Percentiles rank a stretch among this genome's conserved stretches.
Conservation (phyloP, 2,888 invertebrate species). For the Heteropelma amictum region DNA sequence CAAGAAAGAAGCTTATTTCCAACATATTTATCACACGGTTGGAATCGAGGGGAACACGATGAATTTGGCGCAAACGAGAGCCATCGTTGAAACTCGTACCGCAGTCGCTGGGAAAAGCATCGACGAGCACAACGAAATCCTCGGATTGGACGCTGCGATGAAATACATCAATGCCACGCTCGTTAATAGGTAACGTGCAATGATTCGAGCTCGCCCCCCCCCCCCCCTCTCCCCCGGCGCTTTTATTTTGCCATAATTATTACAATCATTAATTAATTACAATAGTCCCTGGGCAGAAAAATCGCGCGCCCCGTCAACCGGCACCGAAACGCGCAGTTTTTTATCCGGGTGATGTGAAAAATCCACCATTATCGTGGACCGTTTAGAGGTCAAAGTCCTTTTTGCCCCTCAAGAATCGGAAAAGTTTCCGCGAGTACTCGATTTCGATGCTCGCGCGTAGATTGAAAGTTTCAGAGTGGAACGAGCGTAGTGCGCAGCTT, state of each 20-base stretch:
- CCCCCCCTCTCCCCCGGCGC: too few relatives aligned
- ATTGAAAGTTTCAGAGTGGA: slow-evolving; percentile 65
- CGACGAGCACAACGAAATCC: slow-evolving; percentile 97
- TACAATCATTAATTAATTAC: too few relatives aligned
- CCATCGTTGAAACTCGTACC: slow-evolving; percentile 93
- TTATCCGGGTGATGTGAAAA: too few relatives aligned
- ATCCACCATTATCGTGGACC: too few relatives aligned
- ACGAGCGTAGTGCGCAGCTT: slow-evolving; percentile 66
- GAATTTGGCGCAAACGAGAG: slow-evolving; percentile 93
- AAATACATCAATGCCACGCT: slow-evolving; percentile 93
- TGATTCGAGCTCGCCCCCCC: too few relatives aligned
- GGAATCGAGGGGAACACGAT: slow-evolving; percentile 99
- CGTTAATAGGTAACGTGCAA: slow-evolving; percentile 84
- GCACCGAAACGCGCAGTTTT: too few relatives aligned
- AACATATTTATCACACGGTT: slow-evolving; percentile 97
- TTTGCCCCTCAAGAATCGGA: slow-evolving; percentile 3
- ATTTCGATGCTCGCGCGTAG: slow-evolving; percentile 62
- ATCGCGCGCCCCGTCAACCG: too few relatives aligned
- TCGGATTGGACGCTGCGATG: slow-evolving; percentile 96
- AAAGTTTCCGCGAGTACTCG: slow-evolving; percentile 36
- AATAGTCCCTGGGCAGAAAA: too few relatives aligned
- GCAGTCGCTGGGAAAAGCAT: slow-evolving; percentile 95
- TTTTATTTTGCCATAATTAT: not conserved
- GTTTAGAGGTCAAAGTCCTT: too few relatives aligned
- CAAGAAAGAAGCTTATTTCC: slow-evolving; percentile 96